These are phyloP conservation scores for Propithecus perrieri DNA, from an alignment of 2,797 vertebrate genomes.

Conservation along the genomic window DNA sequence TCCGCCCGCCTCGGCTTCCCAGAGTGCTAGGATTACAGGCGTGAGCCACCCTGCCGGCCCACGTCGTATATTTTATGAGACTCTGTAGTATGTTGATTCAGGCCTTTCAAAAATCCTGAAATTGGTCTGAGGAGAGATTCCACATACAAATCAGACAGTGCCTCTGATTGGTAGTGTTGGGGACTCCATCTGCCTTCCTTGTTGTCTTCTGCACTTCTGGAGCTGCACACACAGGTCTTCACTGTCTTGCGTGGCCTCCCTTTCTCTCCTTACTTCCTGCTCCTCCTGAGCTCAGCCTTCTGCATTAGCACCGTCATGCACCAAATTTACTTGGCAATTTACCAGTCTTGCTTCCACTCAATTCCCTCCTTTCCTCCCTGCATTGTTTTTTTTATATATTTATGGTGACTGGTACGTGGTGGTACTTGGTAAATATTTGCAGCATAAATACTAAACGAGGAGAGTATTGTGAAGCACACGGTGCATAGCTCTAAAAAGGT, in stretches of 20 bases:
- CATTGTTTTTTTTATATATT: accelerated
- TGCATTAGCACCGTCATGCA: accelerated
- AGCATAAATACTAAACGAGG: neutral
- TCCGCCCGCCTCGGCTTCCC: too few relatives aligned
- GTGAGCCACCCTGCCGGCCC: too few relatives aligned
- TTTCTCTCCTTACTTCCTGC: neutral
- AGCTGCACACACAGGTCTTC: accelerated
- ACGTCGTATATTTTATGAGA: neutral
- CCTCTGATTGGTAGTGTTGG: neutral
- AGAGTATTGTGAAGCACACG: neutral
- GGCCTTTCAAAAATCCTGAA: neutral
- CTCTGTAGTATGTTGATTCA: neutral
- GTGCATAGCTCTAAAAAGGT: neutral
- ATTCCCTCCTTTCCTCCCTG: neutral
- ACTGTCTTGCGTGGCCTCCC: accelerated
- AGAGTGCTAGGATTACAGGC: too few relatives aligned
- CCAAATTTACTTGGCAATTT: neutral
- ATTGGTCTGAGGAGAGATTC: neutral
- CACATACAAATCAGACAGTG: neutral
- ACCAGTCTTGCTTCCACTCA: neutral
- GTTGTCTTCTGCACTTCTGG: neutral
- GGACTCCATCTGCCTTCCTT: neutral
- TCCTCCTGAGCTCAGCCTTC: neutral
- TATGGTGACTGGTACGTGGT: accelerated
- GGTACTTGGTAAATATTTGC: neutral